A percentile compares a stretch with the other conserved stretches of the same genome.
These are phyloP conservation scores for Cryptus viduatorius DNA, from an alignment of 2,888 invertebrate species.

Conservation along the genomic window DNA sequence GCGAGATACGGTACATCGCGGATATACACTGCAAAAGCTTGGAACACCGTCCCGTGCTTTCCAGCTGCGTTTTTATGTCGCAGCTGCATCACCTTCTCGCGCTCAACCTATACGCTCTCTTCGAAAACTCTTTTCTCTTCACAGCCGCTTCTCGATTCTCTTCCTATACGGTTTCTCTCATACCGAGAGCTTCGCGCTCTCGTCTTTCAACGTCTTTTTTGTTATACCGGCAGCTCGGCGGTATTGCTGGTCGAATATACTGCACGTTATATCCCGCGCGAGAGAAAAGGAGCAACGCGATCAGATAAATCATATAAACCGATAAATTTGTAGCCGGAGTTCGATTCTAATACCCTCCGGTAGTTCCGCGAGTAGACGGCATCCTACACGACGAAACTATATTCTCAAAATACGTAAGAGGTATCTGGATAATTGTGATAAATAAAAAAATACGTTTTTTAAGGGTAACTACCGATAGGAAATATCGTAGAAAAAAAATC, in stretches of 20 bases:
- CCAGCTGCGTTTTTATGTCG: constrained; percentile 73
- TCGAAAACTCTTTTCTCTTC: constrained; percentile 6
- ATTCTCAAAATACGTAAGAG: constrained; percentile 38
- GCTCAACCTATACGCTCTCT: constrained; percentile 12
- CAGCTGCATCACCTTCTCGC: constrained; percentile 68
- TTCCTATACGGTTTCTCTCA: constrained; percentile 36
- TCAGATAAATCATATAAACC: constrained; percentile 62
- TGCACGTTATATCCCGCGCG: neutral
- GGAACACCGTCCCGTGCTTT: constrained; percentile 66
- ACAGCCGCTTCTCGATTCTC: constrained; percentile 48
- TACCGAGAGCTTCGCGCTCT: constrained; percentile 5
- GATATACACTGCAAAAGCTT: constrained; percentile 61
- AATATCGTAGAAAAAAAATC: no score
- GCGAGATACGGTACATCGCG: constrained; percentile 42
- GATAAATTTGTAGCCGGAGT: constrained; percentile 64
- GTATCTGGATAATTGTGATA: constrained; percentile 38
- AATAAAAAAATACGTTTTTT: neutral
- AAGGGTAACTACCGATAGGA: no score
- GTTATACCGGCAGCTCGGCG: constrained; percentile 46
- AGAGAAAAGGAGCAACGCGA: constrained; percentile 56
- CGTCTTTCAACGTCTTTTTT: constrained; percentile 44
- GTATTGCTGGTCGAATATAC: constrained; percentile 57
- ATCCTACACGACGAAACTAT: constrained; percentile 49
- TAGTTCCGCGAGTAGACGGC: constrained; percentile 32
- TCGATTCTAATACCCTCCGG: constrained; percentile 59